These are phyloP conservation scores for Orius laevigatus DNA, from an alignment of 1,140 invertebrate genomes.

Conservation along the genomic window DNA sequence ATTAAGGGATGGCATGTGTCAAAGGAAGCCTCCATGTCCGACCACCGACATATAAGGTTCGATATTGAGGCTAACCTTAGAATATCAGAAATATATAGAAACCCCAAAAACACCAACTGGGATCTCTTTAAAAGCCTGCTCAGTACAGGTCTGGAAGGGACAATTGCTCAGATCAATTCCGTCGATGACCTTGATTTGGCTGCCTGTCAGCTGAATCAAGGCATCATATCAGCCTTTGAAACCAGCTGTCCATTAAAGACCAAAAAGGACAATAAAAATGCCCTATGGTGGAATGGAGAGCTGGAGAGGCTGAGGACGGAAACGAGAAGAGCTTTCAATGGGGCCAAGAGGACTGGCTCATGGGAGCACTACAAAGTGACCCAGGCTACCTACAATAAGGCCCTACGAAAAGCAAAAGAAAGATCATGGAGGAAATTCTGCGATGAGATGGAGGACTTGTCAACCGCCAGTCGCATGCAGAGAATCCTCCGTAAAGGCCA, in stretches of 20 bases:
- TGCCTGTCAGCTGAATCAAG: background rate
- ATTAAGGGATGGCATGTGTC: no score
- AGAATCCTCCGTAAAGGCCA: background rate
- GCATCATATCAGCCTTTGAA: background rate
- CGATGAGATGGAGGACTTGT: background rate
- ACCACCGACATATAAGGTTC: no score
- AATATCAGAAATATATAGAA: no score
- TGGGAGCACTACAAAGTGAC: background rate
- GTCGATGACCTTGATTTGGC: background rate
- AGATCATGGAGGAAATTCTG: slow-evolving; percentile 3
- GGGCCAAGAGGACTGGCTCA: background rate
- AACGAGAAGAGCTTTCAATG: background rate
- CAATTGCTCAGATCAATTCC: no score
- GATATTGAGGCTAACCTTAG: no score
- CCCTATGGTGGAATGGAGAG: background rate
- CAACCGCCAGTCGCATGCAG: background rate
- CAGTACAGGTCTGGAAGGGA: background rate
- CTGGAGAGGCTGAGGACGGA: background rate
- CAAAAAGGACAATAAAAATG: background rate
- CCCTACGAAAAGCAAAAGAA: background rate
- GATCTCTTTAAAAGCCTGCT: background rate
- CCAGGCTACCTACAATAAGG: background rate
- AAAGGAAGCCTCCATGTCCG: no score
- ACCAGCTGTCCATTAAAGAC: background rate
- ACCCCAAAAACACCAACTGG: background rate